Evolutionary conservation across 2,113 vertebrate species (phyloP), one percentile per base, ranked within the genome.

Genomic region (Xenus cinereus): DNA sequence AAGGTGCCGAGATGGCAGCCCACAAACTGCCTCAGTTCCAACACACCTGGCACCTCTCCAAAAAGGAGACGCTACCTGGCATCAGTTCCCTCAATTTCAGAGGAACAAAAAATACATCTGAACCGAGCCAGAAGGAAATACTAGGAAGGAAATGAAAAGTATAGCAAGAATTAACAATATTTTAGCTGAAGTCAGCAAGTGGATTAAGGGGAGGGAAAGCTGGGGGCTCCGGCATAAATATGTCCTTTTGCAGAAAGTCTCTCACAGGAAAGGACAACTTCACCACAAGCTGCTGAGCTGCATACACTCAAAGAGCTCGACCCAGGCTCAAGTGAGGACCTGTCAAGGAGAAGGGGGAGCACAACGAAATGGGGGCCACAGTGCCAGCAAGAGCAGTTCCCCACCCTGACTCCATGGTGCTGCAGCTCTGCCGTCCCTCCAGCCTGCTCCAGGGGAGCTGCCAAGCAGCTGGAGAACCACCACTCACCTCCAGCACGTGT

Each of bases 351-450:
- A 59, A 39, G 8, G 23, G n/a, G n/a, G 10, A 82, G 37, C 66
- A 81, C 27, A 45, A 60, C 0, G 2, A 56, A 46, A 30, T 2
- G 8, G 21, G 91, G 73, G 50, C 48, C 30, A 19, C 9, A 11
- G 39, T 7, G 48, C 73, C 13, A 4, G 50, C 69, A 64, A 27
- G 28, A 57, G 33, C 60, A 3, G 3, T 27, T 57, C 67, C 56
- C 41, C 15, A 1, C 17, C 13, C 18, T 12, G 17, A 0, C 26
- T 4, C 35, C 0, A 0, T 0, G 0, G 14, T 10, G 60, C 66
- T 82, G 53, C 39, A 74, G 69, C 35, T 68, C 68, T 53, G 54
- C 64, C 66, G 3, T 13, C 30, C 57, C 39, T 45, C n/a, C 22
- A 4, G 17, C 23, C 32, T 1, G 1, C 68, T 48, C 23, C 48